A percentile compares a stretch with the other conserved stretches of the same genome.
phyloP scores from a whole-genome alignment of 2,888 invertebrate genomes.

The Ptychoptera albimana region DNA sequence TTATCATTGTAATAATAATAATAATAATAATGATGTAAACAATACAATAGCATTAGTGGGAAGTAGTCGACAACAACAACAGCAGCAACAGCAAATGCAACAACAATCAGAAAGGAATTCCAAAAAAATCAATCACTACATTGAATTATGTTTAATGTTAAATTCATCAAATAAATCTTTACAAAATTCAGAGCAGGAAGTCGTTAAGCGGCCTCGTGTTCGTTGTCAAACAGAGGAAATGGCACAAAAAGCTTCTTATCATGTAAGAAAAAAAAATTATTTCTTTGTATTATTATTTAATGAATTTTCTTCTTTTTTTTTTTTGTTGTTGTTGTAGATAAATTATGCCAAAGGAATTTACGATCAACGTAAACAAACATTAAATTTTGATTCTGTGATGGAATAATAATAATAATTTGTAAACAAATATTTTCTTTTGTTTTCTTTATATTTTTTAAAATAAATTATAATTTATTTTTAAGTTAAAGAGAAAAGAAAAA shows the following conservation, averaged over 20 bases:
- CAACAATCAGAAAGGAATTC: slow-evolving; percentile 15
- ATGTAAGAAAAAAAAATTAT: slow-evolving; percentile 20
- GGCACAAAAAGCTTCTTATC: slow-evolving; percentile 33
- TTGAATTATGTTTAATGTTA: slow-evolving; percentile 28
- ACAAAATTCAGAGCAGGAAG: slow-evolving; percentile 16
- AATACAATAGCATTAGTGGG: slow-evolving; percentile 8
- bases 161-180: slow-evolving; percentile 26
- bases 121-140: slow-evolving; percentile 18
- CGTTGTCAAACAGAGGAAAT: slow-evolving; percentile 53
- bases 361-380: slow-evolving; percentile 64
- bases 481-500: too few species aligned
- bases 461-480: too few species aligned
- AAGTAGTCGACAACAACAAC: too few species aligned
- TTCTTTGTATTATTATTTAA: slow-evolving; percentile 1
- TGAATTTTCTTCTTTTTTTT: background rate
- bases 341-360: slow-evolving; percentile 77
- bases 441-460: too few species aligned
- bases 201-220: slow-evolving; percentile 48
- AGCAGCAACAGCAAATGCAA: too few species aligned
- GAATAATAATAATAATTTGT: background rate
- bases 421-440: too few species aligned
- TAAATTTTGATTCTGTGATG: slow-evolving; percentile 18
- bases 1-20: too few species aligned
- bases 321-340: slow-evolving; percentile 54
- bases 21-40: too few species aligned